Conservation (phyloP, 2,113 vertebrate genomes). For the Scalopus aquaticus region DNA sequence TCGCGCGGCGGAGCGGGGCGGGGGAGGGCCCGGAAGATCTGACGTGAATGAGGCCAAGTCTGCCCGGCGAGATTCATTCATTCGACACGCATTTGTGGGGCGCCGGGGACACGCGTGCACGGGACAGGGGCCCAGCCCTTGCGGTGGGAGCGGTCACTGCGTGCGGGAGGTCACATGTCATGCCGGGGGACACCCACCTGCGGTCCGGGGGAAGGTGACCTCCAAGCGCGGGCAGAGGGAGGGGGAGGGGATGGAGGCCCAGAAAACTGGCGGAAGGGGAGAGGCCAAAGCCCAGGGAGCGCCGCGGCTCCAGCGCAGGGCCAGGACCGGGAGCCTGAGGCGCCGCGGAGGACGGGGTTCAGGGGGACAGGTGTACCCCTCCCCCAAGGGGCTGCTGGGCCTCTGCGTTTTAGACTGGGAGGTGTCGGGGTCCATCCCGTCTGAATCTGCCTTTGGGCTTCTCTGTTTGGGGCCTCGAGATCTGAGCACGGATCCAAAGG, state of each 20-base stretch:
- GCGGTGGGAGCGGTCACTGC: neutral
- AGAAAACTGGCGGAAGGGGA: neutral
- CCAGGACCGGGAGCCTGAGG: neutral
- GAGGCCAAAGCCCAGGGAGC: no score
- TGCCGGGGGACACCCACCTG: neutral
- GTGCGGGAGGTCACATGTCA: neutral
- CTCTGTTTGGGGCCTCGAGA: neutral
- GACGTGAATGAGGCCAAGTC: slow-evolving; percentile 17
- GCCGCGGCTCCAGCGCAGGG: no score
- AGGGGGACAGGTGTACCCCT: no score
- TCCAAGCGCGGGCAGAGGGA: neutral
- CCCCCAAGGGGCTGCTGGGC: neutral
- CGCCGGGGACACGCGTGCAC: neutral
- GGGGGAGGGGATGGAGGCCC: neutral
- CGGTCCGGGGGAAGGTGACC: slow-evolving; percentile 19
- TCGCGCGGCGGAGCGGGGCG: neutral
- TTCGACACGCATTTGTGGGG: slow-evolving; percentile 23
- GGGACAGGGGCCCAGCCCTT: neutral
- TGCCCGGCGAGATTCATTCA: slow-evolving; percentile 30
- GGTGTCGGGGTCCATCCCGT: neutral
- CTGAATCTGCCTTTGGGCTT: neutral
- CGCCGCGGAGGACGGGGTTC: neutral
- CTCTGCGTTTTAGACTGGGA: neutral
- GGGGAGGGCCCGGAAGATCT: neutral
- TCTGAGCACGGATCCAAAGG: neutral